phyloP scores from a whole-genome alignment of 2,888 invertebrate genomes.

The Malacosoma neustria region DNA sequence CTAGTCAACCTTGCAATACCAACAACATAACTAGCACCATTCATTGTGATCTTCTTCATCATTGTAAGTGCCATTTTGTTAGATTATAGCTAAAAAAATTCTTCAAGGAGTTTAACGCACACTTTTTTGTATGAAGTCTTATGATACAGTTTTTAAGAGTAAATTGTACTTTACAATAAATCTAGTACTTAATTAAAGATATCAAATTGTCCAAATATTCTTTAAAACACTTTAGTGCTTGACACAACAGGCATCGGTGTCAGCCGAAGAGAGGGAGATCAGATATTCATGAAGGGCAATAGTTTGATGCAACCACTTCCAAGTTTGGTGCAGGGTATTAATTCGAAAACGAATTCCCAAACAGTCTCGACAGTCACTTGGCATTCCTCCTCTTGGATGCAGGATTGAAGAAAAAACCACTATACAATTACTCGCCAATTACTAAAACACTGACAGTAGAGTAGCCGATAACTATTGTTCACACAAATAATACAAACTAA shows the following conservation, averaged over 20 bases:
- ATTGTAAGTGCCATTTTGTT: slow-evolving; percentile 63
- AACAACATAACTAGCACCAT: slow-evolving; percentile 49
- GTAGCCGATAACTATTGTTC: slow-evolving; percentile 3
- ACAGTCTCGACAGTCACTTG: slow-evolving; percentile 86
- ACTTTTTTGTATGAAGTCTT: slow-evolving; percentile 68
- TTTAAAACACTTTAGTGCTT: slow-evolving; percentile 39
- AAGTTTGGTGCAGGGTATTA: slow-evolving; percentile 92
- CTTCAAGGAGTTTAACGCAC: slow-evolving; percentile 34
- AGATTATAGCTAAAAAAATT: slow-evolving; percentile 18
- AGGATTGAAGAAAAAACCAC: slow-evolving; percentile 62
- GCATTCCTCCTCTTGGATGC: slow-evolving; percentile 75
- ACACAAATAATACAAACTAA: slow-evolving; percentile 9
- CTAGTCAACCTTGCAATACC: slow-evolving; percentile 53
- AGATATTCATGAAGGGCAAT: slow-evolving; percentile 91
- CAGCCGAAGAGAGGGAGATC: slow-evolving; percentile 85
- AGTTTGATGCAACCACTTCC: slow-evolving; percentile 96
- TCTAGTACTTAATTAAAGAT: slow-evolving; percentile 21
- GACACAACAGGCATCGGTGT: slow-evolving; percentile 73
- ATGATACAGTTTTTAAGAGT: slow-evolving; percentile 41
- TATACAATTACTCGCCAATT: slow-evolving; percentile 36
- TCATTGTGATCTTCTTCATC: slow-evolving; percentile 53
- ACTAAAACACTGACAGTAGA: not conserved
- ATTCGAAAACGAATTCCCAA: slow-evolving; percentile 92
- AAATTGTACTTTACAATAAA: slow-evolving; percentile 29
- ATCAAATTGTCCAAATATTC: slow-evolving; percentile 35